Evolutionary conservation across 2,888 invertebrate genomes (phyloP).

Genomic region (Cataglyphis cursor): DNA sequence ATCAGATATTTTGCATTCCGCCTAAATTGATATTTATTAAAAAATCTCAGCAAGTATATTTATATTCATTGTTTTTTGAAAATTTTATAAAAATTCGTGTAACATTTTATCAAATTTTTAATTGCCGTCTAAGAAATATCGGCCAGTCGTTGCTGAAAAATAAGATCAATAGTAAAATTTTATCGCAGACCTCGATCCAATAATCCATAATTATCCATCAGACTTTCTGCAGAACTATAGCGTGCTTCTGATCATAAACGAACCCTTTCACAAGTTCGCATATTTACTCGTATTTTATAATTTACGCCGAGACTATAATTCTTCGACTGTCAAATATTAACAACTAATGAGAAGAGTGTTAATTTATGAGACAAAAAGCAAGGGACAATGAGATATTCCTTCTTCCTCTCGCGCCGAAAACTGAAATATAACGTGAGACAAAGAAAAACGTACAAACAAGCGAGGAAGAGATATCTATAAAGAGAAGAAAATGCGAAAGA

Average conservation of each 20-base stretch:
- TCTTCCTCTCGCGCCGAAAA: slow-evolving; percentile 42
- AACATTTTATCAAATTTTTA: slow-evolving; percentile 2
- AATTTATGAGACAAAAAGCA: slow-evolving; percentile 73
- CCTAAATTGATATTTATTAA: neutral
- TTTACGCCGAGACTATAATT: slow-evolving; percentile 50
- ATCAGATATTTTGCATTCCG: neutral
- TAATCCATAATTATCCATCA: slow-evolving; percentile 50
- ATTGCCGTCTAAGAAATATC: neutral
- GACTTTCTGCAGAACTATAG: slow-evolving; percentile 25
- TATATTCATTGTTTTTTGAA: neutral
- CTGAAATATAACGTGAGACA: slow-evolving; percentile 56
- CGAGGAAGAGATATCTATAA: slow-evolving; percentile 28
- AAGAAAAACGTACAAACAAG: slow-evolving; percentile 36
- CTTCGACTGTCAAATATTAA: slow-evolving; percentile 65
- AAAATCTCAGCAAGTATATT: neutral
- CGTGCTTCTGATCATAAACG: slow-evolving; percentile 33
- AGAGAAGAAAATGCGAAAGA: slow-evolving; percentile 23
- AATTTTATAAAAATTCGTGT: neutral
- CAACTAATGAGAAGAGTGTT: slow-evolving; percentile 75
- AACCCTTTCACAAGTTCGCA: slow-evolving; percentile 29
- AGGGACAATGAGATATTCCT: slow-evolving; percentile 57
- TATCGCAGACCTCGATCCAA: neutral
- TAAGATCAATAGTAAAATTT: slow-evolving; percentile 35
- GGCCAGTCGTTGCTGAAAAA: slow-evolving; percentile 15
- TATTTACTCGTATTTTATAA: slow-evolving; percentile 21